Conservation (phyloP, 2,797 vertebrate genomes). For the Sphenodon punctatus region DNA sequence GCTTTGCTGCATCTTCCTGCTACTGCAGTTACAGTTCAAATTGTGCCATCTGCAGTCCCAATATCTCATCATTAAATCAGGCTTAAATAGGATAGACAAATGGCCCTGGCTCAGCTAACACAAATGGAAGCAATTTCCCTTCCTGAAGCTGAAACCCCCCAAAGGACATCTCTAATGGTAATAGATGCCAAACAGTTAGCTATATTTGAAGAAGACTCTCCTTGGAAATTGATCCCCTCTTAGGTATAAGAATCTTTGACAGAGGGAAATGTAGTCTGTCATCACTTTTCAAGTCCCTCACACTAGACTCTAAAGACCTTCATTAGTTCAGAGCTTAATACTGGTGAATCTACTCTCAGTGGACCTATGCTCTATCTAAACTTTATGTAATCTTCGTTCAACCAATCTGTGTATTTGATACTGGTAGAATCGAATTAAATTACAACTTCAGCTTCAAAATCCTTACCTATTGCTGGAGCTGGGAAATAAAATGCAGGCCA, state of each 20-base stretch:
- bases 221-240: background rate
- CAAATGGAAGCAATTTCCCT: background rate
- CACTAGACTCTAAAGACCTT: background rate
- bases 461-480: background rate
- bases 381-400: background rate
- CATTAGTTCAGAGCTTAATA: fast-evolving
- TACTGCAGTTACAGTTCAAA: background rate
- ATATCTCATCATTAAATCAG: background rate
- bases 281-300: background rate
- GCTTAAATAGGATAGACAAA: background rate
- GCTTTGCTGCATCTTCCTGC: background rate
- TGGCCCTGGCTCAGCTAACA: background rate
- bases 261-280: background rate
- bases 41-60: background rate
- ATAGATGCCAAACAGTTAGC: background rate
- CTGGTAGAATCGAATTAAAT: background rate
- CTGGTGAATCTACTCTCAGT: background rate
- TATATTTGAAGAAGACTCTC: background rate
- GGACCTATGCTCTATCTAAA: background rate
- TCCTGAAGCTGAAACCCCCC: background rate
- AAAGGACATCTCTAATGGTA: background rate
- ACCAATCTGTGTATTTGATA: fast-evolving
- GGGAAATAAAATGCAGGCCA: fast-evolving
- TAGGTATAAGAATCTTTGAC: background rate
- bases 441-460: background rate